phyloP scores from a whole-genome alignment of 2,797 vertebrate genomes.

The Carduelis carduelis region DNA sequence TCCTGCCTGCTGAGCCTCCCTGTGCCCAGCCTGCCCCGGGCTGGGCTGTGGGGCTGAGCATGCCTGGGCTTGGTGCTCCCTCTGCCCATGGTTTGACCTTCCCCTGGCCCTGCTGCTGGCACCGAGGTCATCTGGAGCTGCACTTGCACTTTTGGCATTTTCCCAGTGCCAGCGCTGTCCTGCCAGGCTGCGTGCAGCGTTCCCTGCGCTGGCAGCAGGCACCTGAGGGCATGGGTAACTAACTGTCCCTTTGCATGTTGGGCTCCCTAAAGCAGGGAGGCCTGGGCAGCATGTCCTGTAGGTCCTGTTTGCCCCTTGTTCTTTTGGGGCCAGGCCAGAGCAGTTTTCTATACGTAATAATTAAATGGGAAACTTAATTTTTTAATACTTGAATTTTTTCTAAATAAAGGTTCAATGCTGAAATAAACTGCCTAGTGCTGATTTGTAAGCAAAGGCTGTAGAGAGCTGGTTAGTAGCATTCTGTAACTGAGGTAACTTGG shows the following conservation, averaged over 20 bases:
- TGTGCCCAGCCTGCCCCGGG: too few species aligned
- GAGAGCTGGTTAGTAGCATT: neutral
- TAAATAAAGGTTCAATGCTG: neutral
- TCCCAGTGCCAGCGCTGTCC: neutral
- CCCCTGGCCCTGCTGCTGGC: neutral
- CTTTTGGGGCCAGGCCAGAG: neutral
- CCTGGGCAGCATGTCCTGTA: neutral
- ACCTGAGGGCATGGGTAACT: accelerated
- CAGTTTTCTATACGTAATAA: accelerated
- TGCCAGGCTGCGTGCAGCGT: neutral
- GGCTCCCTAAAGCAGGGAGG: neutral
- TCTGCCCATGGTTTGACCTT: neutral
- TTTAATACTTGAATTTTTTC: neutral
- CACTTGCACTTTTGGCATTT: neutral
- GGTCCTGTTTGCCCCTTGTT: neutral
- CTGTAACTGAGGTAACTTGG: neutral
- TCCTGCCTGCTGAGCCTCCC: neutral
- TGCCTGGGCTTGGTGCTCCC: neutral
- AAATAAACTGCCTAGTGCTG: neutral
- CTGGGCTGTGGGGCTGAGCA: accelerated
- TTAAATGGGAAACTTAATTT: neutral
- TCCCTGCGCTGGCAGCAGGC: neutral
- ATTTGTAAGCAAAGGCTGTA: neutral
- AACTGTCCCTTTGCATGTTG: neutral
- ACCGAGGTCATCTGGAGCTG: neutral